Conservation (phyloP, 2,113 vertebrate species). For the Salminus brasiliensis region DNA sequence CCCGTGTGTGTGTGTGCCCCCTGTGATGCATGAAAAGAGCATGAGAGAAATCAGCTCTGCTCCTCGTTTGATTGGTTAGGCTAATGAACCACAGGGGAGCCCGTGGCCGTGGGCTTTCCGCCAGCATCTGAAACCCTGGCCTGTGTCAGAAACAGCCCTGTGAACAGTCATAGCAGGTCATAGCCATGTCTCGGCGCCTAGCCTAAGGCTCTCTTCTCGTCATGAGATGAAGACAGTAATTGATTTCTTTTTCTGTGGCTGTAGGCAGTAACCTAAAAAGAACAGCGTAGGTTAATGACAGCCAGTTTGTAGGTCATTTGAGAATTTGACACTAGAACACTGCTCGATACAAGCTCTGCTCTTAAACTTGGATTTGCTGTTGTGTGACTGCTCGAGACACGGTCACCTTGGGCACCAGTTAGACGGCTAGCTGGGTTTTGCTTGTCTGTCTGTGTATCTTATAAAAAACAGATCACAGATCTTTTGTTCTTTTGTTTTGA, state of each 20-base stretch:
- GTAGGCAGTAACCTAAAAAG: conserved; percentile 82
- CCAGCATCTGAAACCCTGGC: conserved; percentile 6
- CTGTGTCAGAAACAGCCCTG: conserved; percentile 20
- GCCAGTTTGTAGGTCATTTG: conserved; percentile 78
- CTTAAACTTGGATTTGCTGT: conserved; percentile 35
- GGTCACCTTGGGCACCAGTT: conserved; percentile 8
- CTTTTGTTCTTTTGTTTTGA: too few relatives aligned
- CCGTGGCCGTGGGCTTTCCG: conserved; percentile 4
- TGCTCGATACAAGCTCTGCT: conserved; percentile 23
- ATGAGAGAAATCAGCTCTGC: neutral
- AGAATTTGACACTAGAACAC: conserved; percentile 72
- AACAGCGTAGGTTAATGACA: conserved; percentile 81
- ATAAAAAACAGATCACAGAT: too few relatives aligned
- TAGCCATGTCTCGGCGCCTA: conserved; percentile 48
- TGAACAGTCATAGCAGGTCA: conserved; percentile 30
- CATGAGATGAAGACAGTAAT: conserved; percentile 75
- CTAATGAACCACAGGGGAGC: conserved; percentile 24
- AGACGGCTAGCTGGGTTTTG: too few relatives aligned
- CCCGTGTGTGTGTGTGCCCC: neutral
- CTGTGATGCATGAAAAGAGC: conserved; percentile 26
- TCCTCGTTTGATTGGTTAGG: conserved; percentile 26
- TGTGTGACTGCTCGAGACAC: conserved; percentile 35
- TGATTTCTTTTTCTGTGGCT: conserved; percentile 73
- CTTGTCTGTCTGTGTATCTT: too few relatives aligned
- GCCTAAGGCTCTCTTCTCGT: conserved; percentile 65